Base-by-base conservation (phyloP, 2,797 vertebrate species). In the Neosilurus mollespiculum region DNA sequence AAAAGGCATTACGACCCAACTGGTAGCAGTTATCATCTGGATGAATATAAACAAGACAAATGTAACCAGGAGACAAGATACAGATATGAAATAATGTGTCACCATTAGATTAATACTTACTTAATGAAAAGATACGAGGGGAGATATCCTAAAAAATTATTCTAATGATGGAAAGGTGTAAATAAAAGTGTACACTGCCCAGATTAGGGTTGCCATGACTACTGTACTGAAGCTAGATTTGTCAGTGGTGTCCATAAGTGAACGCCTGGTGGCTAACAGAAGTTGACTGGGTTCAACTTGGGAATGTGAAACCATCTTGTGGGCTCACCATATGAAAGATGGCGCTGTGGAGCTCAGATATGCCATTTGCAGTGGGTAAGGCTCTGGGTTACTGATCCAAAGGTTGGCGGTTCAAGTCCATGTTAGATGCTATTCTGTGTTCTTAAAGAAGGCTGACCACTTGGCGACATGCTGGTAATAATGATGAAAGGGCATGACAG, bases 41-140 rank as follows among this genome's bases (percentile, higher is more conserved):
- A 51, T 51, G 16, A 54, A 54, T 73, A 73, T 54, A 73, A 73
- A 73, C 51, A 54, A 54, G 66, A 24, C 67, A 70, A 70, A 70
- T 22, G 10, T 22, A 70, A 49, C 9, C 43, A 22, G 34, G 16
- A 30, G 34, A 18, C 34, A 67, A 67, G 30, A 67, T 69, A 8
- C 4, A 69, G 34, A n/a, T 49, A 49, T 24, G 49, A 72, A 24
- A 72, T 53, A 53, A 24, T 37, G 16, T 43, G 66, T 20, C 30
- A 20, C 8, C 34, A 43, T 20, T 37, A 37, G 16, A 69, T 69
- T 69, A 30, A 16, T 16, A 6, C 64, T 16, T 14, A 6, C 14
- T 20, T 10, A 2, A 37, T 67, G 30, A 37, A 67, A 7, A 37
- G 30, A 37, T 20, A 18, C 37, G 8, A 37, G 34, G 64, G 30